phyloP scores from a whole-genome alignment of 2,797 vertebrate genomes.

The Cyclopterus lumpus region DNA sequence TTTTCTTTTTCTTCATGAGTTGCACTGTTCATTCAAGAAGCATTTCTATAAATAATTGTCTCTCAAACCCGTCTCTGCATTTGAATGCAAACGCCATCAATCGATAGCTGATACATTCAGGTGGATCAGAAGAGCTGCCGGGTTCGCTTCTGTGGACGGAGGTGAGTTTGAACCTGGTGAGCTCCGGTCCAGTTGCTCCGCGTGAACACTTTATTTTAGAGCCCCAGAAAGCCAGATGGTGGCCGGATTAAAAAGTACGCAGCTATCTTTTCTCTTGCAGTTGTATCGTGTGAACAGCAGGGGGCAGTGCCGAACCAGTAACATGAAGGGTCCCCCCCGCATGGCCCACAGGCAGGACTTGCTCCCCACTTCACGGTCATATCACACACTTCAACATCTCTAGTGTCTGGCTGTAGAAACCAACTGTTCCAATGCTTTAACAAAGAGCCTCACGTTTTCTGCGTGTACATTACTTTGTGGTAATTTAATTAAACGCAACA shows the following conservation, averaged over 20 bases:
- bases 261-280: conserved; percentile 8
- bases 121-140: background rate
- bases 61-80: conserved; percentile 11
- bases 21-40: conserved; percentile 49
- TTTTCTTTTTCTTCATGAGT: conserved; percentile 29
- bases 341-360: background rate
- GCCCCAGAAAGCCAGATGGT: background rate
- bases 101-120: background rate
- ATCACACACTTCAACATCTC: background rate
- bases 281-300: conserved; percentile 29
- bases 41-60: conserved; percentile 47
- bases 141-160: background rate
- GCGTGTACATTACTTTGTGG: background rate
- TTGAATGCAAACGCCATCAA: background rate
- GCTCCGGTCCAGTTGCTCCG: background rate
- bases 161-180: too few species aligned
- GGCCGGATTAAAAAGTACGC: background rate
- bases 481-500: background rate
- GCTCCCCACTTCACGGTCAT: background rate
- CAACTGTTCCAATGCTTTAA: background rate
- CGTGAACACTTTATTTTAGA: background rate
- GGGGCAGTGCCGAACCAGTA: conserved; percentile 41
- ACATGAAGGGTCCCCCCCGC: background rate
- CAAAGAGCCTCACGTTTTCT: background rate
- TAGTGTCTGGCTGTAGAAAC: background rate